phyloP scores from a whole-genome alignment of 1,140 invertebrate species.

The Cyclina sinensis region DNA sequence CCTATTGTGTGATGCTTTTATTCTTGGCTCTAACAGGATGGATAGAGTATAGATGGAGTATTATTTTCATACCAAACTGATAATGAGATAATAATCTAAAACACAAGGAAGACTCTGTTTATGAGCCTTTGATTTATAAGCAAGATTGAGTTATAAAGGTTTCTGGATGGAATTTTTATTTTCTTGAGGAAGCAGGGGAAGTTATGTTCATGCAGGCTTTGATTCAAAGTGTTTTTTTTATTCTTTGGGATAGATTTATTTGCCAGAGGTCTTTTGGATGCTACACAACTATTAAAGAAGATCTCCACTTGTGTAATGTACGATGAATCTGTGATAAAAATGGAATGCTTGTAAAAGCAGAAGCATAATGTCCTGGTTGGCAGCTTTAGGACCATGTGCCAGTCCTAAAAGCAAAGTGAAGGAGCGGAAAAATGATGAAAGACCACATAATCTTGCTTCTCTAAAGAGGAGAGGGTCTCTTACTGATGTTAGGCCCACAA shows the following conservation, averaged over 20 bases:
- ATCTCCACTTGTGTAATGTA: background rate
- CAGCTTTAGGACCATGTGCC: constrained; percentile 64
- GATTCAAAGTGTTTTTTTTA: constrained; percentile 35
- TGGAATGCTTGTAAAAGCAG: background rate
- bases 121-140: constrained; percentile 53
- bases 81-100: constrained; percentile 63
- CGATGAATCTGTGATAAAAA: constrained; percentile 7
- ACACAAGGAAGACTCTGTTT: constrained; percentile 52
- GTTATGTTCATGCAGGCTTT: constrained; percentile 7
- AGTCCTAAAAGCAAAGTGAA: constrained; percentile 66
- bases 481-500: constrained; percentile 57
- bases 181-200: constrained; percentile 30
- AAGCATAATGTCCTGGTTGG: constrained; percentile 61
- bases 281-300: background rate
- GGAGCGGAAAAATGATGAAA: constrained; percentile 48
- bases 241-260: background rate
- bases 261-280: constrained; percentile 1
- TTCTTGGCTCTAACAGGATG: constrained; percentile 16
- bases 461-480: constrained; percentile 61
- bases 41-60: constrained; percentile 45
- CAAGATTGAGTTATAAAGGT: constrained; percentile 45
- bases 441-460: constrained; percentile 36
- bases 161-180: constrained; percentile 61
- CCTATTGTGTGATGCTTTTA: constrained; percentile 34
- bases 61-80: constrained; percentile 53